Conservation (phyloP, 2,113 vertebrate genomes). For the Platysternon megacephalum region DNA sequence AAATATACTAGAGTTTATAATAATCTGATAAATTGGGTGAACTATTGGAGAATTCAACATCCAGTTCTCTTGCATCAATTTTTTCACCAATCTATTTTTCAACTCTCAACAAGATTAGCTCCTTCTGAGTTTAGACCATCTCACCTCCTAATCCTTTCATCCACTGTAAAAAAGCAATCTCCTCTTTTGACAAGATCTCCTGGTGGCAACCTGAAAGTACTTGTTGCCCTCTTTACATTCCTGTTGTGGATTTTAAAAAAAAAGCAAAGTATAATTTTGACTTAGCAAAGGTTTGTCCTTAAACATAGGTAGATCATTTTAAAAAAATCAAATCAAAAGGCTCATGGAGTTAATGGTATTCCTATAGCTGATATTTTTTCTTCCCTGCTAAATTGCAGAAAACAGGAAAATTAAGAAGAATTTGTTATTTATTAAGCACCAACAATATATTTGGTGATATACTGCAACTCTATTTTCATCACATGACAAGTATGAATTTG, state of each 20-base stretch:
- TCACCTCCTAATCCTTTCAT: neutral
- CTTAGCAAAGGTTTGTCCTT: neutral
- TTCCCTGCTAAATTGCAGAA: neutral
- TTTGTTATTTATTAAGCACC: too few species aligned
- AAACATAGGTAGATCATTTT: neutral
- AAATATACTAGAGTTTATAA: neutral
- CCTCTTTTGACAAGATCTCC: neutral
- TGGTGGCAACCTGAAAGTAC: neutral
- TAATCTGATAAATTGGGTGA: rapidly evolving
- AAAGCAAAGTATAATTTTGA: neutral
- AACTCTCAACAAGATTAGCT: neutral
- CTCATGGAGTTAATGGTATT: neutral
- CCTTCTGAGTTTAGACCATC: neutral
- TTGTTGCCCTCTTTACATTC: neutral
- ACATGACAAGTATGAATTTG: too few species aligned
- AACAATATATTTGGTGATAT: too few species aligned
- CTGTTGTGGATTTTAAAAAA: too few species aligned
- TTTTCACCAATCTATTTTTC: neutral
- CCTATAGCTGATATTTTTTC: neutral
- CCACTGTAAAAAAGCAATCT: neutral
- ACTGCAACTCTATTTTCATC: too few species aligned
- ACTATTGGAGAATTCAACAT: neutral
- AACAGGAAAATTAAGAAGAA: too few species aligned
- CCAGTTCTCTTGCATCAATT: neutral
- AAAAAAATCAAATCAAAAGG: neutral